Conservation (phyloP, 2,113 vertebrate genomes). For the Amphilophus citrinellus region DNA sequence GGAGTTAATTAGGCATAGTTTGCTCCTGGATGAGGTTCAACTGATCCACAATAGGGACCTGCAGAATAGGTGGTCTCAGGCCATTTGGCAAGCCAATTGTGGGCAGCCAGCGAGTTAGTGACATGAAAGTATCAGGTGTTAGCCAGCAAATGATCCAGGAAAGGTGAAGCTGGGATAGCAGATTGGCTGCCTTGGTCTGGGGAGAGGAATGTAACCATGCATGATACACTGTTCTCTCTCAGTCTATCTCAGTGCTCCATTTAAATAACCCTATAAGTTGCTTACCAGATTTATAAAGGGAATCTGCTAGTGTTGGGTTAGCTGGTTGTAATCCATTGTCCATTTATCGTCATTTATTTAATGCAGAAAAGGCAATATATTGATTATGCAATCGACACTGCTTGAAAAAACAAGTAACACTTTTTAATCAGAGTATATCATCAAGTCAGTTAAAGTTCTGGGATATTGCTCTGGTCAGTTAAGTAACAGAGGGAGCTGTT, state of each 20-base stretch:
- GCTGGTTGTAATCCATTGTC: background rate
- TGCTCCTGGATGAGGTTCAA: conserved; percentile 79
- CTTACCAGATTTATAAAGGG: background rate
- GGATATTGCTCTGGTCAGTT: too few relatives aligned
- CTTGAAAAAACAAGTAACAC: too few relatives aligned
- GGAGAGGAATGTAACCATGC: conserved; percentile 32
- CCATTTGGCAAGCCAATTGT: conserved; percentile 82
- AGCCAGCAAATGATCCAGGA: conserved; percentile 81
- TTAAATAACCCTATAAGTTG: conserved; percentile 12
- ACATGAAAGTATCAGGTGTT: conserved; percentile 83
- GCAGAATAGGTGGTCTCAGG: conserved; percentile 83
- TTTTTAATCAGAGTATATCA: too few relatives aligned
- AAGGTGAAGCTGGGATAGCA: conserved; percentile 73
- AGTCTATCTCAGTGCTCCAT: background rate
- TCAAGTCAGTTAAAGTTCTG: too few relatives aligned
- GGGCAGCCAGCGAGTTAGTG: conserved; percentile 73
- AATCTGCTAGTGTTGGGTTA: background rate
- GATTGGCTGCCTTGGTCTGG: conserved; percentile 65
- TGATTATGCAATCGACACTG: background rate
- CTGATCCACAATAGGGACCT: conserved; percentile 75
- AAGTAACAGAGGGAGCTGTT: too few relatives aligned
- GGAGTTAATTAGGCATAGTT: conserved; percentile 81
- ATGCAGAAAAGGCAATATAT: background rate
- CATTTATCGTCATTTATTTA: background rate
- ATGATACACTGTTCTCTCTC: conserved; percentile 33